Conservation (phyloP, 2,888 invertebrate species). For the Drymonia ruficornis region DNA sequence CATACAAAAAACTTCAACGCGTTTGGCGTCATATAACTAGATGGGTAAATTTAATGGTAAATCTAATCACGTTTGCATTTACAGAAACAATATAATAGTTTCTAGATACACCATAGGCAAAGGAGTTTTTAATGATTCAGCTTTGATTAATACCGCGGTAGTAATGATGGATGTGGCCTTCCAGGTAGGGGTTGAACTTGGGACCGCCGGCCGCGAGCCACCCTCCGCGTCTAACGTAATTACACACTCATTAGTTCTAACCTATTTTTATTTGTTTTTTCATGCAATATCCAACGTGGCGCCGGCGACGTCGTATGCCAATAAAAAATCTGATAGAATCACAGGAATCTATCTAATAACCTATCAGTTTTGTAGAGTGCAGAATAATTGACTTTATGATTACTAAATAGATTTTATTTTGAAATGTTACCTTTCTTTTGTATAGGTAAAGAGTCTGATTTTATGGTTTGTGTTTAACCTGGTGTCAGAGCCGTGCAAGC, state of each 20-base stretch:
- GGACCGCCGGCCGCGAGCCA: conserved; percentile 75
- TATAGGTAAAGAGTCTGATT: too few relatives aligned
- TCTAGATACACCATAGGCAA: conserved; percentile 6
- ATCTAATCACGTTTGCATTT: not conserved
- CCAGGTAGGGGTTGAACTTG: conserved; percentile 60
- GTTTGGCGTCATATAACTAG: too few relatives aligned
- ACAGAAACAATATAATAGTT: not conserved
- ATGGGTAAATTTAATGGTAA: not conserved
- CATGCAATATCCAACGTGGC: conserved; percentile 44
- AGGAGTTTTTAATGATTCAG: conserved; percentile 27
- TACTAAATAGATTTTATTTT: not conserved
- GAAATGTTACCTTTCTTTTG: too few relatives aligned
- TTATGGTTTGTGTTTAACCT: too few relatives aligned
- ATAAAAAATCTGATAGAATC: conserved; percentile 33
- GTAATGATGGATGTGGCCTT: conserved; percentile 65
- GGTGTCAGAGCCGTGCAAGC: too few relatives aligned
- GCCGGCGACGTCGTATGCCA: conserved; percentile 27
- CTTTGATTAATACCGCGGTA: conserved; percentile 64
- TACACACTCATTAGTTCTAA: conserved; percentile 79
- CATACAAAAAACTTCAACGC: too few relatives aligned
- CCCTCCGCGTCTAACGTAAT: conserved; percentile 75
- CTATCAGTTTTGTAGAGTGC: not conserved
- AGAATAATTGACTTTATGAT: not conserved
- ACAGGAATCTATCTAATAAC: conserved; percentile 11
- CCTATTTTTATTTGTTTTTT: conserved; percentile 70